Percentiles rank a stretch among this genome's conserved stretches.
Evolutionary conservation across 2,113 vertebrate species (phyloP).

Genomic region (Menidia beryllina): DNA sequence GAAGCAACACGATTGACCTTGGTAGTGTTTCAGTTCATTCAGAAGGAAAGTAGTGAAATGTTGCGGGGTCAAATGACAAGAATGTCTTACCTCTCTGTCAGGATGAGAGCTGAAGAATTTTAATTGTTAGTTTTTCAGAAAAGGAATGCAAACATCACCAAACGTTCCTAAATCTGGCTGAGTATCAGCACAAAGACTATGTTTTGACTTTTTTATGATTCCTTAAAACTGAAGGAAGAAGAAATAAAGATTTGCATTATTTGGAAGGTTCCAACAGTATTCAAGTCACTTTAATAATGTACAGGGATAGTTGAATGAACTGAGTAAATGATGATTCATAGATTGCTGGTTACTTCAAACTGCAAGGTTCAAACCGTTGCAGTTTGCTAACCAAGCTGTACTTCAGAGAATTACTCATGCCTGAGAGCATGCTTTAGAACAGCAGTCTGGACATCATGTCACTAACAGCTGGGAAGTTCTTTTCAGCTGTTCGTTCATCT

Average conservation of each 20-base stretch:
- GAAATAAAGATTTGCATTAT: not conserved
- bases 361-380: not conserved
- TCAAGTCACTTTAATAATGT: not conserved
- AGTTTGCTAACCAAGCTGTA: not conserved
- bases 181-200: not conserved
- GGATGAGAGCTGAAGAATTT: not conserved
- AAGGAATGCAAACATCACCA: not conserved
- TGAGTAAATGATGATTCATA: not conserved
- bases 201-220: not conserved
- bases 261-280: not conserved
- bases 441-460: not conserved
- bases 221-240: not conserved
- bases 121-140: not conserved
- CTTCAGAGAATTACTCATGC: not conserved
- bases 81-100: no score
- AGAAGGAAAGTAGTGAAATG: not conserved
- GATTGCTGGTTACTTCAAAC: not conserved
- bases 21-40: not conserved
- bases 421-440: not conserved
- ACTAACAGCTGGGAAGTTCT: not conserved
- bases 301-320: not conserved
- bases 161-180: not conserved
- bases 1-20: not conserved
- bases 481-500: not conserved
- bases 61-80: not conserved